Evolutionary conservation across 35 echinoderm and acorn worm genomes (phyloP).

Genomic region (Ptychodera flava): DNA sequence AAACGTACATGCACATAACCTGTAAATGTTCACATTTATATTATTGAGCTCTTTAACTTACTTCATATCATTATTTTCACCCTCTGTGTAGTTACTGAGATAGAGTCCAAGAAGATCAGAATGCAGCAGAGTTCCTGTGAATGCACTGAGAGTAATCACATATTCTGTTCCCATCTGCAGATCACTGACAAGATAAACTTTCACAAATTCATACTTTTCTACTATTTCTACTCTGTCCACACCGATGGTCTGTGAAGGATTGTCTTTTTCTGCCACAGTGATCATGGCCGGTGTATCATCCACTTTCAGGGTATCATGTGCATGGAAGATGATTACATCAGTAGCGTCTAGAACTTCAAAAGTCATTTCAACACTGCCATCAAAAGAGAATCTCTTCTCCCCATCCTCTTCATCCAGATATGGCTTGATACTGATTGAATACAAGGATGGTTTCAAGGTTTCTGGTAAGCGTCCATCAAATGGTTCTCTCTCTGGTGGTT

Average conservation of each 20-base stretch:
- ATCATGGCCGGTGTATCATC: not conserved
- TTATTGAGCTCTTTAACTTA: too few relatives aligned
- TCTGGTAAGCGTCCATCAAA: constrained; percentile 48
- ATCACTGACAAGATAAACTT: not conserved
- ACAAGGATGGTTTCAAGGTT: constrained; percentile 42
- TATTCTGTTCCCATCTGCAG: constrained; percentile 2
- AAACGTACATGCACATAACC: too few relatives aligned
- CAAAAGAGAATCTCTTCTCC: constrained; percentile 63
- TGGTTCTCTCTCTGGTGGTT: not conserved
- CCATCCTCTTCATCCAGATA: constrained; percentile 59
- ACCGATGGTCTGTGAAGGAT: not conserved
- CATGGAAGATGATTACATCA: constrained; percentile 60
- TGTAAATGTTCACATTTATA: too few relatives aligned
- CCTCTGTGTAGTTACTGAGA: not conserved
- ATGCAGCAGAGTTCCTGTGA: constrained; percentile 42
- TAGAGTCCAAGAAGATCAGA: not conserved
- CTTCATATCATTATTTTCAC: too few relatives aligned
- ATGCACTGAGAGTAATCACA: constrained; percentile 43
- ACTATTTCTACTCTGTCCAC: not conserved
- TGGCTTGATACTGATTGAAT: constrained; percentile 57
- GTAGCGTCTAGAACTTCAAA: constrained; percentile 40
- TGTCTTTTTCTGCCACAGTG: not conserved
- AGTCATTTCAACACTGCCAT: constrained; percentile 66
- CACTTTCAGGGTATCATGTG: constrained; percentile 10
- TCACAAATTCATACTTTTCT: not conserved